Conservation (phyloP, 2,888 invertebrate species). For the Sialis lutaria region DNA sequence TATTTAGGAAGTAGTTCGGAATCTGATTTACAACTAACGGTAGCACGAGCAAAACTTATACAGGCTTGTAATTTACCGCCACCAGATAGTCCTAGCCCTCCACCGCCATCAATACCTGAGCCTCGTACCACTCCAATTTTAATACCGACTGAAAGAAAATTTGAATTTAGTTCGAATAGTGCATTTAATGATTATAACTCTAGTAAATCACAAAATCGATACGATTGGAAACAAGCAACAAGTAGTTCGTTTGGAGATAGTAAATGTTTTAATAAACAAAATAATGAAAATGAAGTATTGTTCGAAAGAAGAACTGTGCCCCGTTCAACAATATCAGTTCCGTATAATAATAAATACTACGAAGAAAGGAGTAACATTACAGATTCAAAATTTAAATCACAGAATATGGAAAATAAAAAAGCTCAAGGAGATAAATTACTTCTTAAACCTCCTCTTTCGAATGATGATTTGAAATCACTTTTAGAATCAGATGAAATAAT, state of each 20-base stretch:
- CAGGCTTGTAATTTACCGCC: constrained; percentile 16
- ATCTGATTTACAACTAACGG: neutral
- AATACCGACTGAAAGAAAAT: constrained; percentile 23
- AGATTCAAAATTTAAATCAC: neutral
- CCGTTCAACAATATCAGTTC: too few relatives aligned
- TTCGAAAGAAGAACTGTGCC: too few relatives aligned
- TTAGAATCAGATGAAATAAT: constrained; percentile 26
- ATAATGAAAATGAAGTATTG: too few relatives aligned
- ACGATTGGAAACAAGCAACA: too few relatives aligned
- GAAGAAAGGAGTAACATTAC: too few relatives aligned
- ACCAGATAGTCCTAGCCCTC: constrained; percentile 29
- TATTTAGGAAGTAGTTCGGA: neutral
- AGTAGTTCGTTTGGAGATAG: too few relatives aligned
- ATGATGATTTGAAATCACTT: constrained; percentile 17
- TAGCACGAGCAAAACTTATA: constrained; percentile 5
- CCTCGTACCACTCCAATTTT: constrained; percentile 20
- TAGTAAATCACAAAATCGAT: too few relatives aligned
- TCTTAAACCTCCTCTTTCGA: constrained; percentile 6
- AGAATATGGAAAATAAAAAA: neutral
- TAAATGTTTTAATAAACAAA: too few relatives aligned
- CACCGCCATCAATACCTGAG: constrained; percentile 18
- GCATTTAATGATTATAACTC: too few relatives aligned
- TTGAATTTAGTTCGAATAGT: neutral
- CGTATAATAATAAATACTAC: too few relatives aligned
- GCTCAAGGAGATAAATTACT: too few relatives aligned